Evolutionary conservation across 2,888 invertebrate species (phyloP), one percentile per base, ranked within the genome.

Genomic region (Priocnemis perturbator): DNA sequence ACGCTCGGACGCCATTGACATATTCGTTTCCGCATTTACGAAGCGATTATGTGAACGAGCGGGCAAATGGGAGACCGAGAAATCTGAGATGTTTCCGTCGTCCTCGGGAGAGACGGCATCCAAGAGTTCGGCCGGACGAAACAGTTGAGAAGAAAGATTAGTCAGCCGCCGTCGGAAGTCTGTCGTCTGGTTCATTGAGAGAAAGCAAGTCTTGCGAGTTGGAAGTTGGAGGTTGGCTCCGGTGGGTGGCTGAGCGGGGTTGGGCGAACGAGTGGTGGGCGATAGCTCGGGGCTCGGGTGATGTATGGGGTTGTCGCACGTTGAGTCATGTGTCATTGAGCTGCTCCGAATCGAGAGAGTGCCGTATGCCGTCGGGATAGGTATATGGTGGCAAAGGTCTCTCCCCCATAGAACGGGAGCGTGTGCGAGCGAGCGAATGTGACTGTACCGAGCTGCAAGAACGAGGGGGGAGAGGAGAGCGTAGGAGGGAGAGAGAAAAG

Each of bases 321-420:
- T 83, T 81, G 83, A 85, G 85, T 88, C 87, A 88, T 87, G 86
- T 87, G 85, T 86, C 88, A 88, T 87, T 87, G 86, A 50, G 50
- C 50, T n/a, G 81, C 79, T 82, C 83, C 83, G 79, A 83, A 85
- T 87, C 82, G 83, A 73, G 83, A 81, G 83, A 84, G 81, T 78
- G 74, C 76, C 76, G 77, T 76, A 78, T 75, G 76, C 77, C 77
- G 64, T 71, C 64, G 65, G 69, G 81, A 77, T 69, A 74, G 70
- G 76, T 69, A 56, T 55, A 37, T 37, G 37, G 37, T 37, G 37
- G 37, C 37, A 37, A 37, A 37, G 37, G 37, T 37, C 55, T 68
- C 64, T 52, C 65, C 65, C 68, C 64, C 67, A 64, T 74, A 66
- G 71, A 76, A 79, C 76, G 77, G 71, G 71, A 67, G 75, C 71